Base-by-base conservation (phyloP, 2,797 vertebrate genomes). In the Microctenopoma lineatum region DNA sequence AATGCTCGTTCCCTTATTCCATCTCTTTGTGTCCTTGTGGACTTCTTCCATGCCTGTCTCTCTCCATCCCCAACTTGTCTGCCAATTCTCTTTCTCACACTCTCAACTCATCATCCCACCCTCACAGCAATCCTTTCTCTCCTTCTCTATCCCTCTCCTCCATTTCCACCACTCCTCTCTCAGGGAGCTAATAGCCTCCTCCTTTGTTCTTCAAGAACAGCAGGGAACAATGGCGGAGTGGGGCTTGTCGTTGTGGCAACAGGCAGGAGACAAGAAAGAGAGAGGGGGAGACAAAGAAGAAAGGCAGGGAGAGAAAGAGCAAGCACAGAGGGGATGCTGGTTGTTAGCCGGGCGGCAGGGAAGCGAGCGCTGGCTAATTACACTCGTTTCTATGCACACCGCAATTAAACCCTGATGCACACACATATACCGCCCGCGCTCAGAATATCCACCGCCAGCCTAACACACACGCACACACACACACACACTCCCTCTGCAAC, bases 181-280 rank as follows among this genome's bases (percentile, higher is more conserved):
- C 77, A 66, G 87, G 79, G 86, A 90, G 88, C 88, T 91, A 93
- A 93, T 93, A 93, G 92, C 90, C 88, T 90, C 85, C 84, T 93
- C 90, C 87, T 94, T 93, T 93, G 91, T 92, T 92, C 92, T 92
- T 90, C 84, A 90, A 84, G 89, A 92, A 91, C 91, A 91, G 89
- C 88, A 15, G 89, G 89, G 89, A 93, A 92, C 91, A 92, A 91
- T 90, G 87, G 89, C 66, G 71, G 84, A 89, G 88, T 85, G 89
- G 81, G 86, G 88, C 84, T 91, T 80, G 90, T 92, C 89, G 90
- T 89, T 88, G 90, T 91, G 88, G 89, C 87, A 91, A 91, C 89
- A 90, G 90, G 87, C 89, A 86, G 80, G 81, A 89, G 89, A 90
- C 84, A 81, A 88, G 87, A 84, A 79, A 77, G 84, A 47, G 81